phyloP scores from a whole-genome alignment of 2,113 vertebrate species.

The Chunga burmeisteri region DNA sequence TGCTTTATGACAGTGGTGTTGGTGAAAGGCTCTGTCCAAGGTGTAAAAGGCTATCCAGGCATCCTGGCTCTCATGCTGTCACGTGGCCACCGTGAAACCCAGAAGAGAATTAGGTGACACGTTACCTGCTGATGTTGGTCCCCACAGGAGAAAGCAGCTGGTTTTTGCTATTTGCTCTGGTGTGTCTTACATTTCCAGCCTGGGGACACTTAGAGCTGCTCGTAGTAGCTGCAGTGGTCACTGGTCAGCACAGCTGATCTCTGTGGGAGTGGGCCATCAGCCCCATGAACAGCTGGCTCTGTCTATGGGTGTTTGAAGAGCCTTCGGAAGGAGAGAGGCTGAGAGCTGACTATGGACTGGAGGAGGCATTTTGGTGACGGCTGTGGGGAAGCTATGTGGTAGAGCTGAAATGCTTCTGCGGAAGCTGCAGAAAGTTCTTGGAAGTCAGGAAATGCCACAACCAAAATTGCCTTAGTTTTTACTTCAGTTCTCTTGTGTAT shows the following conservation, averaged over 20 bases:
- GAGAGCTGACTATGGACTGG: background rate
- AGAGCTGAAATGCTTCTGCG: background rate
- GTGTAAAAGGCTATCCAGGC: background rate
- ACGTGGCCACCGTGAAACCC: fast-evolving
- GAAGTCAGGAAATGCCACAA: background rate
- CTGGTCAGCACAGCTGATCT: background rate
- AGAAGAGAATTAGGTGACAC: background rate
- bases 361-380: background rate
- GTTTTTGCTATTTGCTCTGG: background rate
- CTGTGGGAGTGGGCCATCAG: background rate
- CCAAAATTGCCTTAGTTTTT: background rate
- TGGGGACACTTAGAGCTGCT: background rate
- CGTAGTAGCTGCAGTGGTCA: fast-evolving
- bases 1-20: background rate
- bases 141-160: background rate
- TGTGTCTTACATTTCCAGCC: background rate
- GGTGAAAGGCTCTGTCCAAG: background rate
- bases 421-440: constrained; percentile 3
- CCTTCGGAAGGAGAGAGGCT: background rate
- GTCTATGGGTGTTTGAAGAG: background rate
- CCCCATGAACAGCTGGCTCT: background rate
- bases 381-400: background rate
- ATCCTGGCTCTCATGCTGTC: background rate
- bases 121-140: background rate
- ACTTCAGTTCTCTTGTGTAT: background rate